Conservation (phyloP, 2,888 invertebrate species). For the Spilarctia lutea region DNA sequence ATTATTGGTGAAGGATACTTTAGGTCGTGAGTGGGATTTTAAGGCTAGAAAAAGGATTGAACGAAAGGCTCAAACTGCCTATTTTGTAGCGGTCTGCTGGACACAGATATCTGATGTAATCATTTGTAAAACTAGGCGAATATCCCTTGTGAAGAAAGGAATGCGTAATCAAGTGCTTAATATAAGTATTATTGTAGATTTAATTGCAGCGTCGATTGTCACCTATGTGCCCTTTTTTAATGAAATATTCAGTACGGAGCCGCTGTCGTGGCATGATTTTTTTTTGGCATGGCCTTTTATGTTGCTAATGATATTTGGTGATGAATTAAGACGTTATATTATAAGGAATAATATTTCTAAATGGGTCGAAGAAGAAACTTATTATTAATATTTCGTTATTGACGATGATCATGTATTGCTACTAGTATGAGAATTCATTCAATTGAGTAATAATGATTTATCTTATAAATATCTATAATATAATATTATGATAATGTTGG, state of each 20-base stretch:
- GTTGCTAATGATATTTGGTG: slow-evolving; percentile 90
- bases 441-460: background rate
- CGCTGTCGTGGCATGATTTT: slow-evolving; percentile 90
- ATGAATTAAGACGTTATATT: slow-evolving; percentile 90
- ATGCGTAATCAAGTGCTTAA: slow-evolving; percentile 90
- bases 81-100: slow-evolving; percentile 92
- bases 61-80: slow-evolving; percentile 92
- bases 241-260: slow-evolving; percentile 89
- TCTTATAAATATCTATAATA: background rate
- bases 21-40: slow-evolving; percentile 92
- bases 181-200: slow-evolving; percentile 87
- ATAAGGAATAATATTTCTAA: slow-evolving; percentile 89
- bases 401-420: background rate
- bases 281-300: slow-evolving; percentile 91
- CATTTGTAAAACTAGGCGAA: slow-evolving; percentile 92
- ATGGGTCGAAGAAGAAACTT: slow-evolving; percentile 92
- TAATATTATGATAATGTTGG: background rate
- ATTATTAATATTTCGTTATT: slow-evolving; percentile 82
- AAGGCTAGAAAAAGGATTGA: slow-evolving; percentile 89
- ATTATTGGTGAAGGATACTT: slow-evolving; percentile 89
- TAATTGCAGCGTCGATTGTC: slow-evolving; percentile 88
- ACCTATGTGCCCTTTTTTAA: slow-evolving; percentile 90
- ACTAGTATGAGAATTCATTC: background rate
- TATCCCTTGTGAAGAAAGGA: slow-evolving; percentile 91
- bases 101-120: slow-evolving; percentile 93